phyloP scores from a whole-genome alignment of 2,797 vertebrate species.

The Ptychobarbus kaznakovi region DNA sequence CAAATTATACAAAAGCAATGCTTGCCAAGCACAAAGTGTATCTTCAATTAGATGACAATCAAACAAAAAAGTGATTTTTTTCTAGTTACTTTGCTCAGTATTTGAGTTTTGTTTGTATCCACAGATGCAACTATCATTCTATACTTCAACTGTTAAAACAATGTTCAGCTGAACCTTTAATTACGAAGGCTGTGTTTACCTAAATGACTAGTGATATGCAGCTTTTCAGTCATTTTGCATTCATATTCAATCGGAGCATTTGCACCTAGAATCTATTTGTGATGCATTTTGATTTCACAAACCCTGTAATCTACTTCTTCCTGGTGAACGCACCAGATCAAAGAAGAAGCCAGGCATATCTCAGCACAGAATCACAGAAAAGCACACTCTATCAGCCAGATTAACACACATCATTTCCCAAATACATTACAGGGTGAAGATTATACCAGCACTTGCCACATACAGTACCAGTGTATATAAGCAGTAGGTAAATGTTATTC shows the following conservation, averaged over 20 bases:
- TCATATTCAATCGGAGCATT: constrained; percentile 61
- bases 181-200: constrained; percentile 56
- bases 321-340: constrained; percentile 75
- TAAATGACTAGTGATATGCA: constrained; percentile 40
- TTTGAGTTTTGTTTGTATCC: background rate
- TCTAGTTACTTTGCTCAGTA: background rate
- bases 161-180: constrained; percentile 63
- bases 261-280: constrained; percentile 67
- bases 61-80: background rate
- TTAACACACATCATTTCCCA: constrained; percentile 73
- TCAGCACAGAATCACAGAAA: constrained; percentile 72
- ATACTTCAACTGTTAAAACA: constrained; percentile 8
- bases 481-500: constrained; percentile 7
- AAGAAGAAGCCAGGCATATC: constrained; percentile 71
- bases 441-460: constrained; percentile 2
- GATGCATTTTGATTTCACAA: constrained; percentile 73
- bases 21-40: background rate
- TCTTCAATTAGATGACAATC: background rate
- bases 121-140: background rate
- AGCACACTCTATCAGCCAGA: constrained; percentile 71
- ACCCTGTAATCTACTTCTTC: constrained; percentile 76
- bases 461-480: constrained; percentile 4
- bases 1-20: background rate
- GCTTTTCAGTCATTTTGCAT: constrained; percentile 63
- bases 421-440: constrained; percentile 59